Conservation (phyloP, 1,140 invertebrate genomes). For the Leptonema lineaticorne region DNA sequence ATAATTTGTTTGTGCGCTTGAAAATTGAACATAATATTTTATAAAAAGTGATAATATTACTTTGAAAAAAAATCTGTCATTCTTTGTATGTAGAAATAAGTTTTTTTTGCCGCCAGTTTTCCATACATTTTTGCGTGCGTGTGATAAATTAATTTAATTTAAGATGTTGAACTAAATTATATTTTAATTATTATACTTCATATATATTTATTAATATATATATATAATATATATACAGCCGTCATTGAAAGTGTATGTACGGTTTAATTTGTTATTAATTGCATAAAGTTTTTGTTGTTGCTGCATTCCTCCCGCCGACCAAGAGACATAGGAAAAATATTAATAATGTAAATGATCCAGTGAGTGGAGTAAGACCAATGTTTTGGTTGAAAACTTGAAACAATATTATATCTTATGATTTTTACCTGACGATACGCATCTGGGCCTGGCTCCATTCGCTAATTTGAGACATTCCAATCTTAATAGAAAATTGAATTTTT, state of each 20-base stretch:
- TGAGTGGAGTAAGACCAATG: constrained; percentile 32
- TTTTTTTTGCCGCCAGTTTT: constrained; percentile 41
- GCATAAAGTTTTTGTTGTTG: constrained; percentile 40
- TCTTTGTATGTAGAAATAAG: constrained; percentile 21
- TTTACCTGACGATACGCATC: background rate
- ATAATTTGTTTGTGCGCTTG: constrained; percentile 20
- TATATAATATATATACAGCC: constrained; percentile 13
- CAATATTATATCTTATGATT: constrained; percentile 17
- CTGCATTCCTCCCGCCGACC: constrained; percentile 43
- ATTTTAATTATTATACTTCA: constrained; percentile 5
- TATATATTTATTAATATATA: constrained; percentile 21
- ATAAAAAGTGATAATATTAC: constrained; percentile 15
- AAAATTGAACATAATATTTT: constrained; percentile 1
- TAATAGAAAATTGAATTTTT: constrained; percentile 39
- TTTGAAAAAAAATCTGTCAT: constrained; percentile 20
- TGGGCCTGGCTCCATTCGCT: constrained; percentile 36
- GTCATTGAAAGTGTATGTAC: constrained; percentile 20
- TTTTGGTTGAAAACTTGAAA: background rate
- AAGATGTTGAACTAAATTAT: constrained; percentile 23
- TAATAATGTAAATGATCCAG: constrained; percentile 37
- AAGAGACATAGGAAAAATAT: constrained; percentile 42
- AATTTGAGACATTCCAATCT: constrained; percentile 42
- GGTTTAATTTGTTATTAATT: constrained; percentile 30
- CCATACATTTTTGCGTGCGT: constrained; percentile 40
- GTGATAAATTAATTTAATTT: constrained; percentile 42